A percentile compares a stretch with the other conserved stretches of the same genome.
Conservation (phyloP, 2,113 vertebrate genomes). For the Tympanuchus pallidicinctus region DNA sequence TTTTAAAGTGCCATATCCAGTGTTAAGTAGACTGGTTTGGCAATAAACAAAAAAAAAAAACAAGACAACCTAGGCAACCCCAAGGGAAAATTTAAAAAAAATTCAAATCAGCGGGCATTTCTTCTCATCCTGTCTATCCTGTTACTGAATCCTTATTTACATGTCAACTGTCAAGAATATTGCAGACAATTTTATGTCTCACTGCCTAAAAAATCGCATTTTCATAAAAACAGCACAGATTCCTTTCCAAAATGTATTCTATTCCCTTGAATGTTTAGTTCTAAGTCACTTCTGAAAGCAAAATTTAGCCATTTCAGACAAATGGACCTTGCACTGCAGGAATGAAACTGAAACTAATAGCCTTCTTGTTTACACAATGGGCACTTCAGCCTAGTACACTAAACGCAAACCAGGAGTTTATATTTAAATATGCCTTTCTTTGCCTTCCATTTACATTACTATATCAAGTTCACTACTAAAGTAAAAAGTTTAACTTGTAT, state of each 20-base stretch:
- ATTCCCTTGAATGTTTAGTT: neutral
- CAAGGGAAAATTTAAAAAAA: neutral
- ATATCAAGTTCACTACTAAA: neutral
- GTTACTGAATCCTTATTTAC: neutral
- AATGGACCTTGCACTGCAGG: rapidly evolving
- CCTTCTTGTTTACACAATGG: neutral
- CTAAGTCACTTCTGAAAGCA: neutral
- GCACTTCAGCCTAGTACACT: neutral
- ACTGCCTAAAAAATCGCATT: neutral
- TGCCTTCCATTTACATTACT: neutral
- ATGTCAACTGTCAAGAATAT: neutral
- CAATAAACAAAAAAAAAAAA: neutral
- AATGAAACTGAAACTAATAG: neutral
- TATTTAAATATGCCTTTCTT: neutral
- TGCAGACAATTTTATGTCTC: neutral
- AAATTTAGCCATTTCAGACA: neutral
- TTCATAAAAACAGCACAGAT: neutral
- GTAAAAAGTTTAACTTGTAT: neutral
- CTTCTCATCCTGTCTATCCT: neutral
- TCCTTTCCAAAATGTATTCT: neutral
- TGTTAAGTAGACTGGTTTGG: rapidly evolving
- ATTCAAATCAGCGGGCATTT: neutral
- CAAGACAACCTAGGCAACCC: neutral
- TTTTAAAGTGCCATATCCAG: neutral
- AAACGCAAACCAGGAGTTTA: neutral